A percentile compares a stretch with the other conserved stretches of the same genome.
These are phyloP conservation scores for Dicrurus megarhynchus DNA, from an alignment of 2,113 vertebrate species.

Conservation along the genomic window DNA sequence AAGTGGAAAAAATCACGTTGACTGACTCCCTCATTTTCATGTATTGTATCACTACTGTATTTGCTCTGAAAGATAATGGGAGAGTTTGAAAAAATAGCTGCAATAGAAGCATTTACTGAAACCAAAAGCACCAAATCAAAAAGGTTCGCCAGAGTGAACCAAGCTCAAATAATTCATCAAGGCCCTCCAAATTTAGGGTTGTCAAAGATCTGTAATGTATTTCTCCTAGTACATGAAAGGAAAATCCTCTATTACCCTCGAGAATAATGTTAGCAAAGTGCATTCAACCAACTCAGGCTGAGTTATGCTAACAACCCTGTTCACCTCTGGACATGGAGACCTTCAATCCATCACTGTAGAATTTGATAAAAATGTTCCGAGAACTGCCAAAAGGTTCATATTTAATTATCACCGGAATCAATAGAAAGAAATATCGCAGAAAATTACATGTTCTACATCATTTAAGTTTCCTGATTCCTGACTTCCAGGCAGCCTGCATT, in stretches of 20 bases:
- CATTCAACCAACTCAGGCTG: not conserved
- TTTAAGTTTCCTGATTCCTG: slow-evolving; percentile 1
- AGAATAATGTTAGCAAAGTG: not conserved
- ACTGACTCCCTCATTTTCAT: not conserved
- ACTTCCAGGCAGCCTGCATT: not conserved
- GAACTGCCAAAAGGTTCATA: not conserved
- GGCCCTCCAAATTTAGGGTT: not conserved
- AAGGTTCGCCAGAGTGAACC: not conserved
- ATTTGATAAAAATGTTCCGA: not conserved
- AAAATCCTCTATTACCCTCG: not conserved
- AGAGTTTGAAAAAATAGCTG: not conserved
- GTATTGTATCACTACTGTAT: not conserved
- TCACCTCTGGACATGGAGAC: not conserved
- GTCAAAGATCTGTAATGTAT: not conserved
- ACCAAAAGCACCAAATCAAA: not conserved
- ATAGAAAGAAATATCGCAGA: not conserved
- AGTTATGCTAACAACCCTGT: not conserved
- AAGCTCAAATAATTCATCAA: not conserved
- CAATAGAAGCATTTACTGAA: not conserved
- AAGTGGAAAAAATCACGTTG: not conserved
- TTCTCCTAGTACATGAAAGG: not conserved
- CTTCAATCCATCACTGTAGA: not conserved
- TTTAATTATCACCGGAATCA: slow-evolving; percentile 22
- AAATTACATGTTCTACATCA: slow-evolving; percentile 1
- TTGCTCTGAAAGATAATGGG: not conserved